Evolutionary conservation across 2,113 vertebrate species (phyloP).

Genomic region (Coregonus clupeaformis): DNA sequence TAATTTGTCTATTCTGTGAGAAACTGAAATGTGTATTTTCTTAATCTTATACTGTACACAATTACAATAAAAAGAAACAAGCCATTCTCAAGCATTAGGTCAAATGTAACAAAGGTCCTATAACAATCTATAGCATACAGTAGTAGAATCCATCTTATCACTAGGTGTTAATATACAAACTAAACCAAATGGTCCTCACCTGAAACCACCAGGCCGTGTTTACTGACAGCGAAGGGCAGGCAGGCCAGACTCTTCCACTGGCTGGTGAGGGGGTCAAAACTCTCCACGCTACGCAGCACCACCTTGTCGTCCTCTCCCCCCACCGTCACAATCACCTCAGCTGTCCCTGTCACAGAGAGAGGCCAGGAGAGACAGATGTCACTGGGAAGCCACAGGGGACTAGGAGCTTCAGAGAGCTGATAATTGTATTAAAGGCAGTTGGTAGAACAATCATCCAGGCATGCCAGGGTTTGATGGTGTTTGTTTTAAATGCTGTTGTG

Average conservation of each 20-base stretch:
- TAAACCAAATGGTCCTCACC: constrained; percentile 52
- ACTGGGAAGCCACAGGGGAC: not conserved
- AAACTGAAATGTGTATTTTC: too few relatives aligned
- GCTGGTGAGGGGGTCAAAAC: constrained; percentile 73
- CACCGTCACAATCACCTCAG: constrained; percentile 77
- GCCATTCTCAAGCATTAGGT: too few relatives aligned
- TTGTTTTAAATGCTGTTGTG: not conserved
- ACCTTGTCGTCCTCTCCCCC: constrained; percentile 82
- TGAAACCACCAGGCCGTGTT: constrained; percentile 79
- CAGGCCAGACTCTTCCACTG: constrained; percentile 79
- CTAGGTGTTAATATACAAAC: not conserved
- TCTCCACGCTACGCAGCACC: constrained; percentile 79
- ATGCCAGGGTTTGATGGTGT: constrained; percentile 9
- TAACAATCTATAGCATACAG: too few relatives aligned
- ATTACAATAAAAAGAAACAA: too few relatives aligned
- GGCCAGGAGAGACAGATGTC: constrained; percentile 14
- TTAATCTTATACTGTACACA: too few relatives aligned
- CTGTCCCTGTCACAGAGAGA: constrained; percentile 66
- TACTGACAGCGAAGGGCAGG: constrained; percentile 80
- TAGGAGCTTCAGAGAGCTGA: not conserved
- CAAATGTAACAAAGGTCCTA: too few relatives aligned
- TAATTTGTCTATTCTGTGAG: too few relatives aligned
- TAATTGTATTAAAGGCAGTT: not conserved
- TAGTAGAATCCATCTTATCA: not conserved
- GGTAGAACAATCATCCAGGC: constrained; percentile 1